Evolutionary conservation across 1,140 invertebrate genomes (phyloP).

Genomic region (Macrocentrus cingulum): DNA sequence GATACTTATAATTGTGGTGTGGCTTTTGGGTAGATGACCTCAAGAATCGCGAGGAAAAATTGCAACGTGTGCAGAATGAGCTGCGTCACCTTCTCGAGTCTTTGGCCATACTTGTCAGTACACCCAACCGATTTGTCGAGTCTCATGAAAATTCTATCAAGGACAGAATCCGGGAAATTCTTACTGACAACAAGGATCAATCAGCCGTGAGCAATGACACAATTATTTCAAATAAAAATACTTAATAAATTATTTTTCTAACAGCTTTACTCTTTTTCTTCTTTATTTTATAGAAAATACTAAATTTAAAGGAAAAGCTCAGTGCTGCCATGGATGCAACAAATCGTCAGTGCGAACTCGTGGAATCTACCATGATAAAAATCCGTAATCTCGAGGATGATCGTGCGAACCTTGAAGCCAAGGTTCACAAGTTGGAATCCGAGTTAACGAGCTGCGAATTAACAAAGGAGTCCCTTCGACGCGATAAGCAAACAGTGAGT

Average conservation of each 20-base stretch:
- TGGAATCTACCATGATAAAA: conserved; percentile 65
- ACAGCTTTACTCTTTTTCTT: no score
- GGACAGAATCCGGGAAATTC: conserved; percentile 72
- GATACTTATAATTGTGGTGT: conserved; percentile 1
- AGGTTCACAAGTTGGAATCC: conserved; percentile 71
- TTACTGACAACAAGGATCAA: conserved; percentile 75
- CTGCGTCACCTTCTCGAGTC: conserved; percentile 68
- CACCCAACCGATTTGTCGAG: conserved; percentile 71
- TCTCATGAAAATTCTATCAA: conserved; percentile 74
- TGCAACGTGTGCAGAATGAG: conserved; percentile 66
- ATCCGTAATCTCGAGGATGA: conserved; percentile 71
- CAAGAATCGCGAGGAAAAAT: conserved; percentile 69
- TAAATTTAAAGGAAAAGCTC: conserved; percentile 70
- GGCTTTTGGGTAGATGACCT: conserved; percentile 65
- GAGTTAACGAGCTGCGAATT: conserved; percentile 69
- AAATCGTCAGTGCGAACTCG: conserved; percentile 65
- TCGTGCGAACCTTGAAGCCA: conserved; percentile 65
- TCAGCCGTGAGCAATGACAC: conserved; percentile 62
- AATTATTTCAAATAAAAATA: conserved; percentile 3
- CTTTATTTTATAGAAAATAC: conserved; percentile 65
- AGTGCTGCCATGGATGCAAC: conserved; percentile 65
- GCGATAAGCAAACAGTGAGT: conserved; percentile 62
- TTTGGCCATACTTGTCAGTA: conserved; percentile 67
- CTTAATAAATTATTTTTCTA: no score
- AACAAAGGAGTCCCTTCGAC: conserved; percentile 65